Conservation (phyloP, 1,140 invertebrate genomes). For the Neotoxoptera formosana region DNA sequence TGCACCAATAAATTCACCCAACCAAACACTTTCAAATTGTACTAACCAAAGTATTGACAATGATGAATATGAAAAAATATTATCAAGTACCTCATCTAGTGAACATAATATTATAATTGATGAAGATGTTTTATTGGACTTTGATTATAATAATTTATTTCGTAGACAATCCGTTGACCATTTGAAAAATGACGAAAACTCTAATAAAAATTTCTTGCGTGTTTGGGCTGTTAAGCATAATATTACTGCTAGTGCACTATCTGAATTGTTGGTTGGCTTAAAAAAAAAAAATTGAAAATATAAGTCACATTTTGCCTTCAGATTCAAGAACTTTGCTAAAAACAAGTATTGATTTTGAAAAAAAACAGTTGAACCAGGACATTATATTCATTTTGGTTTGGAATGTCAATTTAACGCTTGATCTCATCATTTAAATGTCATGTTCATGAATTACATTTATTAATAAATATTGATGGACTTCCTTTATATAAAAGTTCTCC, state of each 20-base stretch:
- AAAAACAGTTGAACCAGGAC: not conserved
- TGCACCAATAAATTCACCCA: too few relatives aligned
- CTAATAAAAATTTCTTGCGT: not conserved
- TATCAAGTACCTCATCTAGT: not conserved
- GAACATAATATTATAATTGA: not conserved
- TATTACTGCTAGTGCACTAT: not conserved
- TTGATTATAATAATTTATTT: not conserved
- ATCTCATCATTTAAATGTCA: not conserved
- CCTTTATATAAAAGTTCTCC: conserved; percentile 32
- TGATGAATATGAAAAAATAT: not conserved
- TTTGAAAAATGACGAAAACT: not conserved
- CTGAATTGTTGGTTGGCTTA: conserved; percentile 39
- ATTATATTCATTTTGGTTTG: conserved; percentile 37
- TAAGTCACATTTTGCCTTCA: not conserved
- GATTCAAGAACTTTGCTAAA: not conserved
- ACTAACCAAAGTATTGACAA: not conserved
- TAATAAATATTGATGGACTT: conserved; percentile 60
- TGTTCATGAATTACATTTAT: conserved; percentile 24
- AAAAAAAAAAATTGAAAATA: not conserved
- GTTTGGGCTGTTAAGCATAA: conserved; percentile 18
- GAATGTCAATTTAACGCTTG: not conserved
- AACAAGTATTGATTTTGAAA: not conserved
- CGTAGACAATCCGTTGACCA: not conserved
- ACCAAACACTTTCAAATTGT: not conserved
- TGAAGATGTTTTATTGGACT: not conserved